Conservation (phyloP, 1,140 invertebrate species). For the Cherax destructor region DNA sequence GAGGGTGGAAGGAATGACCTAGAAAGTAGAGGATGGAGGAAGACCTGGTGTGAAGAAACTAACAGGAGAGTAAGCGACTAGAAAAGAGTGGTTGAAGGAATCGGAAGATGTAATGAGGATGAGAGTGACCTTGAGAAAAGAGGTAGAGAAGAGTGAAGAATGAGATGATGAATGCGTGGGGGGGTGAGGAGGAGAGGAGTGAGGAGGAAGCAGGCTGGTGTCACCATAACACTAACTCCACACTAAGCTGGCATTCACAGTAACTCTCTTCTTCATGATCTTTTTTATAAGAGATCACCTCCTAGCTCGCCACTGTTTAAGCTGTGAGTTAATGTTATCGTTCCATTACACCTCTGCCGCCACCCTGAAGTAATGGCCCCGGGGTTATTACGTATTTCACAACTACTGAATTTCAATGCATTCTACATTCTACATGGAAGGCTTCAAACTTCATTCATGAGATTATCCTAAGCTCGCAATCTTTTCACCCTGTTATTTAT, state of each 20-base stretch:
- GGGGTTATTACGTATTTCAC: slow-evolving; percentile 54
- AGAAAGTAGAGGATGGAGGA: background rate
- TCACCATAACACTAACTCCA: slow-evolving; percentile 56
- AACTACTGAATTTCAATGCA: slow-evolving; percentile 63
- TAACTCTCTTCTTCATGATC: slow-evolving; percentile 56
- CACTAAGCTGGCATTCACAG: slow-evolving; percentile 60
- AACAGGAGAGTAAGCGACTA: background rate
- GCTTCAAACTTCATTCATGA: slow-evolving; percentile 28
- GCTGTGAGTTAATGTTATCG: slow-evolving; percentile 65
- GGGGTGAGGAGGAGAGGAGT: background rate
- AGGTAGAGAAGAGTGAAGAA: background rate
- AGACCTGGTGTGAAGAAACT: background rate
- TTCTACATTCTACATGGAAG: slow-evolving; percentile 38
- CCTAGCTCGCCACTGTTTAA: slow-evolving; percentile 48
- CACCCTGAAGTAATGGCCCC: slow-evolving; percentile 46
- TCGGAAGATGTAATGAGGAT: background rate
- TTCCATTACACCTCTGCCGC: slow-evolving; percentile 54
- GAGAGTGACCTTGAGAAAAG: too few relatives aligned
- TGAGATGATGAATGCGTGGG: background rate
- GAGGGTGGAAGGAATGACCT: background rate
- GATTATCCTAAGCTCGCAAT: slow-evolving; percentile 47
- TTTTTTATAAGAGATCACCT: slow-evolving; percentile 53
- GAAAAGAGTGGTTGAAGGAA: background rate
- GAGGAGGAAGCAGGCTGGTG: background rate
- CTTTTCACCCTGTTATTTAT: background rate